Evolutionary conservation across 2,797 vertebrate genomes (phyloP), one percentile per base, ranked within the genome.

Genomic region (Selene dorsalis): DNA sequence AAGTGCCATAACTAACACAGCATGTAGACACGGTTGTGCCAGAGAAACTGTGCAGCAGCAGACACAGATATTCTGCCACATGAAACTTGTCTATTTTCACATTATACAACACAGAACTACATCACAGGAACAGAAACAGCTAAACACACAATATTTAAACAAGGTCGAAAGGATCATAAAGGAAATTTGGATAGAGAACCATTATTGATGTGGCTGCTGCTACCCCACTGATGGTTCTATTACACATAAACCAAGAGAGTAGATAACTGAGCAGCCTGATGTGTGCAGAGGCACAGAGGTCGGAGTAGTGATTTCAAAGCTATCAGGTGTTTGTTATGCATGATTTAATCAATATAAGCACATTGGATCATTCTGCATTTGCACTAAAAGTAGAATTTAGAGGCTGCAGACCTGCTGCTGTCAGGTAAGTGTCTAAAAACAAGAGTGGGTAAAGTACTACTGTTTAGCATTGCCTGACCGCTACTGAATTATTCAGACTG

Each of bases 41-140:
- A 82, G 48, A 79, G 30, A 83, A 73, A 50, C 70, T 39, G 58
- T 24, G 8, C 35, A 58, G 17, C 38, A 52, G 52, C 53, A 18
- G 9, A 11, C 61, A 56, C 6, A 59, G 77, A n/a, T 62, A 66
- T 47, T 69, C 39, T 0, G 56, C 58, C 13, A 43, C 39, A 47
- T 47, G 59, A 59, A 60, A 74, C 60, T 30, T 16, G 1, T 74
- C 17, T 18, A 13, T 78, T 80, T 79, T 45, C 3, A 52, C 69
- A 78, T 88, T 72, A 82, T 58, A 86, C 63, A 82, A 73, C 60
- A 84, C 11, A 14, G 18, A 68, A 75, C n/a, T 58, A 55, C 48
- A 56, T 28, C 2, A 3, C 62, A 80, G 47, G 60, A 43, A 80
- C 18, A 76, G 47, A 74, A 60, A 63, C n/a, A 45, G 55, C 18